Conservation (phyloP, 2,888 invertebrate species). For the Pyrochroa serraticornis region DNA sequence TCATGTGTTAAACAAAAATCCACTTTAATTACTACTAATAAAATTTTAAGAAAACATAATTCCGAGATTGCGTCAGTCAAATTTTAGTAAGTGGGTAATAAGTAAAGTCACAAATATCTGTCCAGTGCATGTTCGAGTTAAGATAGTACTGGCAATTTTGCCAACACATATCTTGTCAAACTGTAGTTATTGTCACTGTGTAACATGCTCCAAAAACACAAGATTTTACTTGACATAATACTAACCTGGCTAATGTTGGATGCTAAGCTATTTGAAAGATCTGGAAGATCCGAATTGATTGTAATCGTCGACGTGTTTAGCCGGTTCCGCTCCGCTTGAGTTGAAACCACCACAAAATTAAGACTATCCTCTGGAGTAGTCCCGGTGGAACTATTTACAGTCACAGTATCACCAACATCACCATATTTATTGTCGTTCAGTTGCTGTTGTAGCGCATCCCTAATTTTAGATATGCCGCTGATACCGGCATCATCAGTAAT, state of each 20-base stretch:
- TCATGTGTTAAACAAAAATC: too few relatives aligned
- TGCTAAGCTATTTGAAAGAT: slow-evolving; percentile 75
- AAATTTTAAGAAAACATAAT: too few relatives aligned
- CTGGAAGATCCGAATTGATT: slow-evolving; percentile 62
- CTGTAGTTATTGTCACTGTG: too few relatives aligned
- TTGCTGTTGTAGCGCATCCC: slow-evolving; percentile 42
- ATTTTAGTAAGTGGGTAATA: too few relatives aligned
- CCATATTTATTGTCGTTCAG: slow-evolving; percentile 30
- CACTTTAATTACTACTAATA: too few relatives aligned
- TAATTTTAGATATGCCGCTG: slow-evolving; percentile 40
- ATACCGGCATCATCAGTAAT: slow-evolving; percentile 39
- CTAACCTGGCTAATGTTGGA: slow-evolving; percentile 73
- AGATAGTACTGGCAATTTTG: too few relatives aligned
- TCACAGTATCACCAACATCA: slow-evolving; percentile 38
- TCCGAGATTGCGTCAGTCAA: too few relatives aligned
- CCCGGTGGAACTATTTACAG: slow-evolving; percentile 44
- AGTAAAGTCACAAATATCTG: too few relatives aligned
- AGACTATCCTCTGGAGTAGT: slow-evolving; percentile 46
- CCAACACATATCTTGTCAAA: too few relatives aligned
- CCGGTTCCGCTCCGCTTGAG: slow-evolving; percentile 51
- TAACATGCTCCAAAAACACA: too few relatives aligned
- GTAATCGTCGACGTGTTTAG: slow-evolving; percentile 61
- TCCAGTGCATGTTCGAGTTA: too few relatives aligned
- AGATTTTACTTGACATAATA: slow-evolving; percentile 7
- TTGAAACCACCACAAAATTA: slow-evolving; percentile 51